Base-by-base conservation (phyloP, 2,888 invertebrate genomes). In the Esperia sulphurella region DNA sequence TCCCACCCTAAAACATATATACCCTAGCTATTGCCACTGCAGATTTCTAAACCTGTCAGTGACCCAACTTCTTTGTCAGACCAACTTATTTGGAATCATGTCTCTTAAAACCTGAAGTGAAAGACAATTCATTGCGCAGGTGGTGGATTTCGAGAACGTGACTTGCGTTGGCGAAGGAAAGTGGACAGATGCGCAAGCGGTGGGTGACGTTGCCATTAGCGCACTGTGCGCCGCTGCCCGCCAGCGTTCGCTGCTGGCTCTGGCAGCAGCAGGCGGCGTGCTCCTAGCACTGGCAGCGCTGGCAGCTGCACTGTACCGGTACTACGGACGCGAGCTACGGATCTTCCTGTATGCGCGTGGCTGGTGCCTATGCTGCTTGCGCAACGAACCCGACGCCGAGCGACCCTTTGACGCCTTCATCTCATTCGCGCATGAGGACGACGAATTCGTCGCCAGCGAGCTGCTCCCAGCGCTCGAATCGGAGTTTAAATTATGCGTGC, bases 391-490 rank as follows among this genome's bases (percentile, higher is more conserved):
- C 3, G 65, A 61, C 56, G 54, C 67, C 0, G 63, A 60, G 58
- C 62, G 61, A n/a, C 40, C 29, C 10, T 96, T 93, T 71, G 96
- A 97, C 70, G 95, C 95, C 0, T 96, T 96, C 71, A 88, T 97
- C 46, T 95, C 95, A 54, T 96, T 93, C 70, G 94, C 95, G 0
- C 93, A 95, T 65, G 91, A 92, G 66, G 96, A 96, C 68, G 93
- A 94, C 59, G 90, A 91, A 3, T 94, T 95, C 62, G 92, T 96
- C 0, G 80, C 91, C 0, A 90, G 92, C 14, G 85, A 92, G 49
- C 69, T 96, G 35, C 87, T 95, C 10, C 91, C 93, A 0, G 90
- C 90, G n/a, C 77, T 96, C 35, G 95, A 64, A 94, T 4, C 31
- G 52, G 8, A 50, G 50, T 67, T 91, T 0, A 83, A 83, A 63